These are phyloP conservation scores for Anoplophora glabripennis DNA, from an alignment of 1,140 invertebrate species.

Conservation along the genomic window DNA sequence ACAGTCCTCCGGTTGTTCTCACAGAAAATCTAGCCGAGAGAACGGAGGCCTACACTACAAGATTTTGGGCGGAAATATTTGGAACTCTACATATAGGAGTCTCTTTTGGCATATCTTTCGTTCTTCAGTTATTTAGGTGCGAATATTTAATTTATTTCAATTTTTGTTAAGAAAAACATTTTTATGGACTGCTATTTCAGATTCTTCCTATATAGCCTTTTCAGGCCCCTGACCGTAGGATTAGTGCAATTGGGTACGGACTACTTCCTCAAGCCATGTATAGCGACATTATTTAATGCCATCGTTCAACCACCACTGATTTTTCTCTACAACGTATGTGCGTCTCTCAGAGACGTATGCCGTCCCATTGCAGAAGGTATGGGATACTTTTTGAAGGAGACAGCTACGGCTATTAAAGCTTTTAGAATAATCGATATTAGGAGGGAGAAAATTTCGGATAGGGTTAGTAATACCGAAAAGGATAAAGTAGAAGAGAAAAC, in stretches of 20 bases:
- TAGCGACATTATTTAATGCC: conserved; percentile 64
- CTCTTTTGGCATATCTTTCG: conserved; percentile 60
- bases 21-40: conserved; percentile 58
- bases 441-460: neutral
- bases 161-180: neutral
- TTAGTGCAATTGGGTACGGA: conserved; percentile 62
- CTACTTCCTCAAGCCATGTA: conserved; percentile 62
- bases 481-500: too few species aligned
- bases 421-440: conserved; percentile 47
- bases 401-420: conserved; percentile 50
- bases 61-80: conserved; percentile 67
- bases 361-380: conserved; percentile 57
- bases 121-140: conserved; percentile 55
- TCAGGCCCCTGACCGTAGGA: conserved; percentile 60
- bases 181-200: conserved; percentile 37
- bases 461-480: neutral
- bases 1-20: conserved; percentile 56
- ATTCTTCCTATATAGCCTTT: conserved; percentile 57
- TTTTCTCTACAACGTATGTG: conserved; percentile 59
- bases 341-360: conserved; percentile 60
- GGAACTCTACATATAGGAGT: conserved; percentile 59
- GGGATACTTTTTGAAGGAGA: conserved; percentile 54
- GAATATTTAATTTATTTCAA: neutral
- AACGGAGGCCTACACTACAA: conserved; percentile 56
- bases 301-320: conserved; percentile 62